Base-by-base conservation (phyloP, 2,888 invertebrate species). In the Globia sparganii region DNA sequence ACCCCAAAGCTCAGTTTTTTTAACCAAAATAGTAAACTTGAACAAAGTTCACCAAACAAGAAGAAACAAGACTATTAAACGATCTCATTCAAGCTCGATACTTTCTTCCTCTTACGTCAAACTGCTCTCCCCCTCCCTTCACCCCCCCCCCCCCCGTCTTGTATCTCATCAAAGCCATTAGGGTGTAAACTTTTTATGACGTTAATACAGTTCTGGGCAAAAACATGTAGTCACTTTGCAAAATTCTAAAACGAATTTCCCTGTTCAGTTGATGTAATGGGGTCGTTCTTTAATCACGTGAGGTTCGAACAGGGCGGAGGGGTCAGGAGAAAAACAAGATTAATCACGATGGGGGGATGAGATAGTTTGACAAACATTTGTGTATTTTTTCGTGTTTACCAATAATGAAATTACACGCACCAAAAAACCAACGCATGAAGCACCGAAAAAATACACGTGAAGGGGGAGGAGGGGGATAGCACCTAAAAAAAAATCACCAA, bases 131-230 rank as follows among this genome's bases (percentile, higher is more conserved):
- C 53, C 34, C 15, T 2, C 9, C 25, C 15, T 18, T 8, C 18
- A 0, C 13, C 46, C n/a, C n/a, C 43, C n/a, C n/a, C n/a, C n/a
- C n/a, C n/a, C n/a, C n/a, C n/a, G n/a, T n/a, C 65, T 18, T 73
- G 69, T 72, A 66, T 67, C 67, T 53, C 77, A 75, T 77, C 61
- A 80, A 78, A 78, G 61, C 40, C 67, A 82, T 81, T 77, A 72
- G 74, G 74, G 58, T 80, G 73, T 77, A 66, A 86, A 80, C 46
- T 83, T 82, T 81, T 83, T 82, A 85, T 70, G 86, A 77, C 72
- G 67, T 59, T 58, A 9, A 49, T 70, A 77, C 80, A 79, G 34
- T 79, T 25, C 34, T 53, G 18, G n/a, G 31, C 40, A 40, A 77
- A 69, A 80, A 28, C 72, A 40, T 49, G 21, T 40, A 9, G 18